Evolutionary conservation across 1,140 invertebrate genomes (phyloP).

Genomic region (Apis laboriosa): DNA sequence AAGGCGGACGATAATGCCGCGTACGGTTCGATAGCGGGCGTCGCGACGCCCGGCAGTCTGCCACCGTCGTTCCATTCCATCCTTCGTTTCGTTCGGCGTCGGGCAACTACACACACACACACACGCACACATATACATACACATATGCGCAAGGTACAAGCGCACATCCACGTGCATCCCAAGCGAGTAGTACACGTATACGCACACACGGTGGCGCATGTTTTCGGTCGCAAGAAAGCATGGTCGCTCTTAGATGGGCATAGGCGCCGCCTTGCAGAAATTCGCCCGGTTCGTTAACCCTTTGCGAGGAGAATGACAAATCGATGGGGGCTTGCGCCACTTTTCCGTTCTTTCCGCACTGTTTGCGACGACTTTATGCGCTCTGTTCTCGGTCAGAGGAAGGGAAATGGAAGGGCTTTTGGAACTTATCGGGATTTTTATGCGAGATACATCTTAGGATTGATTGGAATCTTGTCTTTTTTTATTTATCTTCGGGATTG

Average conservation of each 20-base stretch:
- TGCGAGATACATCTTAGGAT: neutral
- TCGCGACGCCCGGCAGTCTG: conserved; percentile 79
- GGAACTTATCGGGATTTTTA: neutral
- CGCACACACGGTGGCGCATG: neutral
- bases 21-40: conserved; percentile 73
- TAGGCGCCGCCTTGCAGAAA: conserved; percentile 38
- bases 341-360: conserved; percentile 4
- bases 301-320: neutral
- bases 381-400: neutral
- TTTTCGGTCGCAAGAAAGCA: conserved; percentile 48
- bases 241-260: conserved; percentile 29
- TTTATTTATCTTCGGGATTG: neutral
- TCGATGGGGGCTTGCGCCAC: conserved; percentile 34
- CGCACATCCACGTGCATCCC: accelerated
- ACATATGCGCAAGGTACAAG: no score
- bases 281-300: conserved; percentile 35
- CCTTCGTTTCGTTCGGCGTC: conserved; percentile 59
- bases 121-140: accelerated
- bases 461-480: neutral
- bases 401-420: neutral
- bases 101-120: neutral
- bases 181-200: neutral
- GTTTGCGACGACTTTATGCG: neutral
- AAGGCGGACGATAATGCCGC: conserved; percentile 62
- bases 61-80: conserved; percentile 69